These are phyloP conservation scores for Micronycteris hirsuta DNA, from an alignment of 2,113 vertebrate genomes.

Conservation along the genomic window DNA sequence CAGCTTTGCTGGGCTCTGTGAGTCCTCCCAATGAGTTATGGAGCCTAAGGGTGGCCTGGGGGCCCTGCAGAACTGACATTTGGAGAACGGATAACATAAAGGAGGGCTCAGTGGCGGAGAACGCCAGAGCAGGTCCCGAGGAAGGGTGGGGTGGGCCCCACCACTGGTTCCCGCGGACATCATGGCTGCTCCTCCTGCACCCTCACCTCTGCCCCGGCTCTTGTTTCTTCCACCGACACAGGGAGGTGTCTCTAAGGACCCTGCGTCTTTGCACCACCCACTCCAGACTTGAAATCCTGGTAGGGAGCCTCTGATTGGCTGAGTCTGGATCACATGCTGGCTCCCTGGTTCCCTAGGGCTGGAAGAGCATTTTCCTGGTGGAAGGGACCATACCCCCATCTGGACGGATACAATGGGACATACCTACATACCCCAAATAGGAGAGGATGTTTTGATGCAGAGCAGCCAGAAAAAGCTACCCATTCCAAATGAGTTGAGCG, in stretches of 20 bases:
- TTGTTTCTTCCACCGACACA: neutral
- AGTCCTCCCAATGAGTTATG: neutral
- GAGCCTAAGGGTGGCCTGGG: neutral
- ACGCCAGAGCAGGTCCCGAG: too few relatives aligned
- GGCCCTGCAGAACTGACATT: neutral
- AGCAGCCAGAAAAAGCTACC: neutral
- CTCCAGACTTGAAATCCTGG: neutral
- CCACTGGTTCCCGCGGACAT: fast-evolving
- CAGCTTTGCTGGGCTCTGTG: neutral
- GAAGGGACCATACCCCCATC: too few relatives aligned
- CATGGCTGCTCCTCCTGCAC: neutral
- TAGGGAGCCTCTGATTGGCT: neutral
- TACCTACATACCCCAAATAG: neutral
- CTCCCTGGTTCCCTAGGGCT: neutral
- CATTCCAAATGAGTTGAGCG: neutral
- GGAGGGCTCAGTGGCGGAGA: neutral
- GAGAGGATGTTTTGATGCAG: neutral
- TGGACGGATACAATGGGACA: neutral
- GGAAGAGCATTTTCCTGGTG: neutral
- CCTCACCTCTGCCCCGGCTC: neutral
- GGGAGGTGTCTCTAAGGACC: neutral
- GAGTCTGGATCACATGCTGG: neutral
- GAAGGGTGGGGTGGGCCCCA: too few relatives aligned
- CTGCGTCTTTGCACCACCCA: neutral
- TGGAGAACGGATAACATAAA: neutral